Percentiles rank a stretch among this genome's conserved stretches.
phyloP scores from a whole-genome alignment of 2,113 vertebrate genomes.

The Tenrec ecaudatus region DNA sequence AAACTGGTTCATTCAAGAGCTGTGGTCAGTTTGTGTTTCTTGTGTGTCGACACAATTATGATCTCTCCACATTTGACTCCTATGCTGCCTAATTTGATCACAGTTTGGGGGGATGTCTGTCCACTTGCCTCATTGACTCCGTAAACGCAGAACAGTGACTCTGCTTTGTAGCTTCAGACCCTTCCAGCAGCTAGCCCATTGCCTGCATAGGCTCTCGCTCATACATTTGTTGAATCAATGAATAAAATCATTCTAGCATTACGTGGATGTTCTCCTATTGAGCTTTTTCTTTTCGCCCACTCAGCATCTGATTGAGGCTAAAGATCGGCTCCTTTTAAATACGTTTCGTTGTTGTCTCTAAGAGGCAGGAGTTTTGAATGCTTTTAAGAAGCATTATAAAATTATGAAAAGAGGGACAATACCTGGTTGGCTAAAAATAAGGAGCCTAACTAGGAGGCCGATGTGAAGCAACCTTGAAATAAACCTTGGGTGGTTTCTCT shows the following conservation, averaged over 20 bases:
- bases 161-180: too few relatives aligned
- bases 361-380: slow-evolving; percentile 42
- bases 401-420: slow-evolving; percentile 42
- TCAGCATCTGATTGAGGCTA: slow-evolving; percentile 67
- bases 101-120: too few relatives aligned
- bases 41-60: too few relatives aligned
- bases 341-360: slow-evolving; percentile 44
- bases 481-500: slow-evolving; percentile 60
- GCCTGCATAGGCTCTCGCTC: background rate
- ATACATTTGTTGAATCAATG: slow-evolving; percentile 41
- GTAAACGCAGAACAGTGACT: too few relatives aligned
- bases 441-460: slow-evolving; percentile 56
- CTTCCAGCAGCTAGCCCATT: background rate
- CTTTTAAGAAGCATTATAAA: slow-evolving; percentile 57
- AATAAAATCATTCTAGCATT: slow-evolving; percentile 54
- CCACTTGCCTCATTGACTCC: too few relatives aligned
- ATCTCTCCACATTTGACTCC: too few relatives aligned
- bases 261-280: background rate
- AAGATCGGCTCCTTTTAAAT: slow-evolving; percentile 37
- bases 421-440: slow-evolving; percentile 64
- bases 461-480: slow-evolving; percentile 61
- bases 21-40: background rate
- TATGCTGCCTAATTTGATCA: too few relatives aligned
- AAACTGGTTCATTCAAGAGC: background rate
- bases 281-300: slow-evolving; percentile 58